Evolutionary conservation across 2,888 invertebrate genomes (phyloP).

Genomic region (Buathra laborator): DNA sequence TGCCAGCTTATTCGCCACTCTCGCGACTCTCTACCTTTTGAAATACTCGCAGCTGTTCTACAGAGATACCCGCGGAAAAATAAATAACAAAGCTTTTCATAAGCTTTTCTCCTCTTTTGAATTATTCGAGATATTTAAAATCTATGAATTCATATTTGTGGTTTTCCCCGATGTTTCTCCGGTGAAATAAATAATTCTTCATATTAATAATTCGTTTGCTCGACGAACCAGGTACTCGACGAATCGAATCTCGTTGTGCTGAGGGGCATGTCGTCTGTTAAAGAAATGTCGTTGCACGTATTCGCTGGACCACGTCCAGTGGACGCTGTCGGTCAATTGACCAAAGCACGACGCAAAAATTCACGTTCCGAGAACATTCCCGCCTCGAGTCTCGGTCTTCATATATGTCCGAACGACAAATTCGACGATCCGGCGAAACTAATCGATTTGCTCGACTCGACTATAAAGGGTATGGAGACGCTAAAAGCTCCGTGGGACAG

Average conservation of each 20-base stretch:
- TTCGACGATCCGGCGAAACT: slow-evolving; percentile 17
- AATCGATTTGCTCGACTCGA: slow-evolving; percentile 21
- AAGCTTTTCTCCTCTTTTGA: background rate
- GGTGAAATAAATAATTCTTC: background rate
- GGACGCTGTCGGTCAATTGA: slow-evolving; percentile 69
- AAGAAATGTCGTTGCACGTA: slow-evolving; percentile 69
- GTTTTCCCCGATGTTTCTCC: too few species aligned
- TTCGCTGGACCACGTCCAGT: slow-evolving; percentile 70
- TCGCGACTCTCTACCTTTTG: background rate
- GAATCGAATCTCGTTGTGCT: slow-evolving; percentile 74
- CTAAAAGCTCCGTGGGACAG: slow-evolving; percentile 70
- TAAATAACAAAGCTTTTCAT: too few species aligned
- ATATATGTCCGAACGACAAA: slow-evolving; percentile 71
- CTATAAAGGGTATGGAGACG: slow-evolving; percentile 39
- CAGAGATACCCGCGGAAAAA: too few species aligned
- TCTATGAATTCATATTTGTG: too few species aligned
- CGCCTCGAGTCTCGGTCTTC: slow-evolving; percentile 67
- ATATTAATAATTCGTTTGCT: slow-evolving; percentile 27
- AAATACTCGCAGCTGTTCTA: background rate
- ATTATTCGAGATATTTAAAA: background rate
- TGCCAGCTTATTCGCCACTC: too few species aligned
- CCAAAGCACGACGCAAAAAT: slow-evolving; percentile 23
- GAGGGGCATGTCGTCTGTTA: slow-evolving; percentile 71
- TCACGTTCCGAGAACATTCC: background rate
- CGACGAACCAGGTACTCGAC: slow-evolving; percentile 69